These are phyloP conservation scores for Oligia latruncula DNA, from an alignment of 2,888 invertebrate species.

Conservation along the genomic window DNA sequence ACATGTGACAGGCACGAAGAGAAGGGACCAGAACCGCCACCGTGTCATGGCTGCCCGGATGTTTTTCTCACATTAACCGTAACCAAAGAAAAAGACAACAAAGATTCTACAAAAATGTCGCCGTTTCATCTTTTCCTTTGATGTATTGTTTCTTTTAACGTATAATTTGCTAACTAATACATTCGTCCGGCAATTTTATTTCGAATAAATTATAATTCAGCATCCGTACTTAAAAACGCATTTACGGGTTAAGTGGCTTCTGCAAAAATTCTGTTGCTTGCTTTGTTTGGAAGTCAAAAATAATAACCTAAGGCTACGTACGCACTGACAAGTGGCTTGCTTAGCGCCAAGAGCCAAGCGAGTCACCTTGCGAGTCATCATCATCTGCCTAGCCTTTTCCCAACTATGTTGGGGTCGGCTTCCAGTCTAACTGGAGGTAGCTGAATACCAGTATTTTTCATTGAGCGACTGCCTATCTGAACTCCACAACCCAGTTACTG, in stretches of 20 bases:
- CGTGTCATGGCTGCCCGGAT: slow-evolving; percentile 65
- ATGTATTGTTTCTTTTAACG: slow-evolving; percentile 49
- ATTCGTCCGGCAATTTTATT: slow-evolving; percentile 15
- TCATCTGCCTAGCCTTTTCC: too few species aligned
- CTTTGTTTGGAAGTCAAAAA: background rate
- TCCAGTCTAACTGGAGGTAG: too few species aligned
- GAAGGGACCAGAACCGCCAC: slow-evolving; percentile 47
- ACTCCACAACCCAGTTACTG: too few species aligned
- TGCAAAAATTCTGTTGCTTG: slow-evolving; percentile 7
- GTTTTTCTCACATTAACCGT: slow-evolving; percentile 62
- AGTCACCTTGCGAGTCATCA: background rate
- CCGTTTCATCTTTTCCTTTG: slow-evolving; percentile 54
- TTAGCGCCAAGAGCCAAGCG: background rate
- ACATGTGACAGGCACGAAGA: slow-evolving; percentile 65
- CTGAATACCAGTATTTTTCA: too few species aligned
- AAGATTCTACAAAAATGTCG: slow-evolving; percentile 40
- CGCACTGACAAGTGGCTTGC: background rate
- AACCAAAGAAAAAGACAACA: slow-evolving; percentile 34
- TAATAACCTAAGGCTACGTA: background rate
- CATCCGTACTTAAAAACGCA: slow-evolving; percentile 36
- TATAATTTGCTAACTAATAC: slow-evolving; percentile 37
- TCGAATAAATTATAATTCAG: slow-evolving; percentile 30
- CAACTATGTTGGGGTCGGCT: too few species aligned
- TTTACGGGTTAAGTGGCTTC: slow-evolving; percentile 25
- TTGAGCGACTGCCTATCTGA: too few species aligned